Conservation (phyloP, 2,113 vertebrate genomes). For the Ivindomyrus marchei region DNA sequence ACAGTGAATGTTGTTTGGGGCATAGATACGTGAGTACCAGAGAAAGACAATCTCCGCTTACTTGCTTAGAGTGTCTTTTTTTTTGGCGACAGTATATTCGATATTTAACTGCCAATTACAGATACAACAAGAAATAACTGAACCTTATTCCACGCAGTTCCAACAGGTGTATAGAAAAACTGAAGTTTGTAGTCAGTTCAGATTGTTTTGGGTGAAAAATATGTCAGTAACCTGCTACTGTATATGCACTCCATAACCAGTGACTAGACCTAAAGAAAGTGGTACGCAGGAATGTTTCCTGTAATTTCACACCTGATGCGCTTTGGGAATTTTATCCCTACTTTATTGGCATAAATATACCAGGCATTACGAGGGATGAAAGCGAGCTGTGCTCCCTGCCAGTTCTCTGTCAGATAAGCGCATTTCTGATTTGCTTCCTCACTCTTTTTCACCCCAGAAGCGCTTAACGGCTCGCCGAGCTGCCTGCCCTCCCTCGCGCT, state of each 20-base stretch:
- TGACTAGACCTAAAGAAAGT: not conserved
- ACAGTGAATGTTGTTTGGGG: not conserved
- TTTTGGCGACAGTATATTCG: not conserved
- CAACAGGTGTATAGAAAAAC: not conserved
- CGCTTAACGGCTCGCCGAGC: not conserved
- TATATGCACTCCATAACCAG: not conserved
- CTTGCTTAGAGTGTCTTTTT: not conserved
- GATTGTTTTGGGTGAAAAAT: not conserved
- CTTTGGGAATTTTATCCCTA: not conserved
- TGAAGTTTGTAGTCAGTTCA: not conserved
- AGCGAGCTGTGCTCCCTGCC: not conserved
- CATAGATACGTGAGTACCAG: not conserved
- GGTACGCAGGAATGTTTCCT: not conserved
- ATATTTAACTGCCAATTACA: not conserved
- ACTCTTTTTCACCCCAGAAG: not conserved
- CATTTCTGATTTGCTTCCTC: not conserved
- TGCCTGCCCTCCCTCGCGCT: too few relatives aligned
- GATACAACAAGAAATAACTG: not conserved
- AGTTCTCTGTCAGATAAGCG: not conserved
- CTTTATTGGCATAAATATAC: not conserved
- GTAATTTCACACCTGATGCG: not conserved
- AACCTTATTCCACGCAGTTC: not conserved
- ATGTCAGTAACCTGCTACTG: not conserved
- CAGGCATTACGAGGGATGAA: not conserved
- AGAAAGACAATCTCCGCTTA: not conserved